Evolutionary conservation across 1,140 invertebrate genomes (phyloP).

Genomic region (Solen grandis): DNA sequence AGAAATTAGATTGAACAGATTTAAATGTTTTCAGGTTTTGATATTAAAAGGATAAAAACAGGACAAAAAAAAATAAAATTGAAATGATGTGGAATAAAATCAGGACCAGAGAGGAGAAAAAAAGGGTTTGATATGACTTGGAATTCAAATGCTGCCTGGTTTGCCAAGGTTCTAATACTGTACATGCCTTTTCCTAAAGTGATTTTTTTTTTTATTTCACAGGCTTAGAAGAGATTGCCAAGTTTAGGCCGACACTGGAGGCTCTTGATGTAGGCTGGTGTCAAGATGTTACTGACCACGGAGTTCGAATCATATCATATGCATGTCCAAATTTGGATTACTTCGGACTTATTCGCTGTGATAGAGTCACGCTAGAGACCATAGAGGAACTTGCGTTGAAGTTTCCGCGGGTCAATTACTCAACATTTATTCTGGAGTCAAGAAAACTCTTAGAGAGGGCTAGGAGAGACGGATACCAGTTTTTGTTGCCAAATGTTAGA

Average conservation of each 20-base stretch:
- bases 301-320: conserved; percentile 64
- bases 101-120: no score
- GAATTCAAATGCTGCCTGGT: no score
- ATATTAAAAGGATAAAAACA: no score
- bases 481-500: conserved; percentile 13
- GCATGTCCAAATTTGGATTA: conserved; percentile 63
- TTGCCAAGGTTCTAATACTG: no score
- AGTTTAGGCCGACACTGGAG: conserved; percentile 61
- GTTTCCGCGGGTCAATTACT: conserved; percentile 71
- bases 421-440: conserved; percentile 72
- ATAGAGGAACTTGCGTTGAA: conserved; percentile 67
- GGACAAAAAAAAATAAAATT: no score
- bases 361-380: conserved; percentile 65
- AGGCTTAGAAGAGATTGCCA: conserved; percentile 64
- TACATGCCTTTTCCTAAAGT: no score
- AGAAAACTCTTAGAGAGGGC: conserved; percentile 66
- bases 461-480: conserved; percentile 58
- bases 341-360: conserved; percentile 73
- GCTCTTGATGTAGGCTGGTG: conserved; percentile 75
- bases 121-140: no score
- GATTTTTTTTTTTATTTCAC: conserved; percentile 30
- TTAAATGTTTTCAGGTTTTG: no score
- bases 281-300: conserved; percentile 65
- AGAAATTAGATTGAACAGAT: no score
- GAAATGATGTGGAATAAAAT: no score